A percentile compares a stretch with the other conserved stretches of the same genome.
phyloP scores from a whole-genome alignment of 2,113 vertebrate species.

The Varanus komodoensis region DNA sequence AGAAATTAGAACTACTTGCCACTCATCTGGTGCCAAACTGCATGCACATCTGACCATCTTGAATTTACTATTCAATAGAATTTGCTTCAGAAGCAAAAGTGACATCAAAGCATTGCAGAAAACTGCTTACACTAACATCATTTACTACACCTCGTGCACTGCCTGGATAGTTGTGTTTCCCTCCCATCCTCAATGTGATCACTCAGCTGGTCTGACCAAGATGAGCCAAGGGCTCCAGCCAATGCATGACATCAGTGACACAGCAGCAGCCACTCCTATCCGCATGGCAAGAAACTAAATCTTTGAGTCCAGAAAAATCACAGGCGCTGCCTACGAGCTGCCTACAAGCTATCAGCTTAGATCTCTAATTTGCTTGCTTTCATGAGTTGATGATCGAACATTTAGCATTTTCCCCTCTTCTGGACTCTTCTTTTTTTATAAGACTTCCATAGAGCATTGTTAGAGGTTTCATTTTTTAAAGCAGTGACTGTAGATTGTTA shows the following conservation, averaged over 20 bases:
- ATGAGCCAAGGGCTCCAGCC: background rate
- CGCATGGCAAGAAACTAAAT: background rate
- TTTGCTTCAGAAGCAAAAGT: background rate
- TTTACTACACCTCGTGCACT: background rate
- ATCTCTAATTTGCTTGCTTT: slow-evolving; percentile 40
- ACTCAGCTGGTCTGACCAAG: background rate
- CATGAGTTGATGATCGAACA: slow-evolving; percentile 43
- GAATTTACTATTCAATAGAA: background rate
- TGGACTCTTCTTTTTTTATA: slow-evolving; percentile 53
- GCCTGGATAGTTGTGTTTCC: background rate
- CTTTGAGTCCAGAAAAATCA: background rate
- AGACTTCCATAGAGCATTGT: slow-evolving; percentile 28
- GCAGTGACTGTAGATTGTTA: slow-evolving; percentile 45
- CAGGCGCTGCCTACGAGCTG: background rate
- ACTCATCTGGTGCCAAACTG: background rate
- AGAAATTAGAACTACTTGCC: background rate
- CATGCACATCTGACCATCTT: background rate
- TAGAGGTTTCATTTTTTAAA: slow-evolving; percentile 25
- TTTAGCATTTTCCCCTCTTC: slow-evolving; percentile 38
- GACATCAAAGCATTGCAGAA: background rate
- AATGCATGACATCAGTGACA: background rate
- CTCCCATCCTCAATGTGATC: background rate
- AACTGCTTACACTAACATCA: background rate
- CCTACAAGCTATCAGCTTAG: slow-evolving; percentile 22
- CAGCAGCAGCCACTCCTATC: background rate